Evolutionary conservation across 1,140 invertebrate species (phyloP).

Genomic region (Galleria mellonella): DNA sequence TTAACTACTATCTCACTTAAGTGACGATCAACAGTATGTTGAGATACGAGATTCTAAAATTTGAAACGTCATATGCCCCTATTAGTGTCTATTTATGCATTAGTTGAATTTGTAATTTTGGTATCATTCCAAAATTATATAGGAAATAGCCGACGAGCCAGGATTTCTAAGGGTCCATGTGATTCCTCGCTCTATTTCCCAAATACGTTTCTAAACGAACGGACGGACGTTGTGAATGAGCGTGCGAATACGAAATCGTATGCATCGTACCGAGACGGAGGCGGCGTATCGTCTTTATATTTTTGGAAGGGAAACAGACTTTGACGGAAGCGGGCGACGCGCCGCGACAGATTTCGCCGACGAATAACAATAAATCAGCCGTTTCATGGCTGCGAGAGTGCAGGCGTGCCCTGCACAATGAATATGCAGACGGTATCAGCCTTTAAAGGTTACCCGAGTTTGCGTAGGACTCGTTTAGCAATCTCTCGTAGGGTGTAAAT

Average conservation of each 20-base stretch:
- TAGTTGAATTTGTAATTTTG: too few relatives aligned
- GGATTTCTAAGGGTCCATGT: slow-evolving; percentile 6
- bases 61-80: too few relatives aligned
- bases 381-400: slow-evolving; percentile 30
- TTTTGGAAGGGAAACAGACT: slow-evolving; percentile 33
- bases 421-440: slow-evolving; percentile 21
- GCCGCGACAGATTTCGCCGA: slow-evolving; percentile 27
- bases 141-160: slow-evolving; percentile 2
- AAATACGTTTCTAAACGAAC: slow-evolving; percentile 14
- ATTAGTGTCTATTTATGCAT: too few relatives aligned
- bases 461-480: slow-evolving; percentile 25
- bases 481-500: not conserved
- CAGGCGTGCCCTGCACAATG: slow-evolving; percentile 17
- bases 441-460: slow-evolving; percentile 45
- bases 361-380: slow-evolving; percentile 35
- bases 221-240: slow-evolving; percentile 19
- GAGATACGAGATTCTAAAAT: too few relatives aligned
- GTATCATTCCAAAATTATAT: slow-evolving; percentile 6
- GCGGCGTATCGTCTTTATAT: slow-evolving; percentile 32
- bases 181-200: slow-evolving; percentile 14
- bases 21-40: too few relatives aligned
- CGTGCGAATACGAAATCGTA: slow-evolving; percentile 29
- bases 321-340: slow-evolving; percentile 12
- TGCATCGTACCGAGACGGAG: slow-evolving; percentile 26
- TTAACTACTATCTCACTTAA: too few relatives aligned